Percentiles rank a stretch among this genome's conserved stretches.
Conservation (phyloP, 2,797 vertebrate genomes). For the Nyctalus aviator region DNA sequence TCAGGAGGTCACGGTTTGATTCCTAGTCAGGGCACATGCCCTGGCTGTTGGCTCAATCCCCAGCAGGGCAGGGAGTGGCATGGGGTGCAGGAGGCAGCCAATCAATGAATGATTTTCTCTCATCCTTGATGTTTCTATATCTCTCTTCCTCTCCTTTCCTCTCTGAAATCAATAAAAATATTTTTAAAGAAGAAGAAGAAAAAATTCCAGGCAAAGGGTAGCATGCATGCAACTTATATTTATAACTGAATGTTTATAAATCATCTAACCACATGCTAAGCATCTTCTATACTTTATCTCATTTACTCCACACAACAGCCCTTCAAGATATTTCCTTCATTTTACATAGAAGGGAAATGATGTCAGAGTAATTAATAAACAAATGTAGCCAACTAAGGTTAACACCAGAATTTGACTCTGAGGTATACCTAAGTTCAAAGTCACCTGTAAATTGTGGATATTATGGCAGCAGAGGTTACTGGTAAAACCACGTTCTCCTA, state of each 20-base stretch:
- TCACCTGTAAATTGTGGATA: not conserved
- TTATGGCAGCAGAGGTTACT: slow-evolving; percentile 25
- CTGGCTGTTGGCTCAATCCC: no score
- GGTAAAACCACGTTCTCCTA: slow-evolving; percentile 25
- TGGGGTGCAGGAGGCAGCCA: no score
- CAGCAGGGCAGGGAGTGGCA: accelerated
- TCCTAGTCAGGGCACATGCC: no score
- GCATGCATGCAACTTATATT: no score
- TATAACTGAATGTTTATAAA: slow-evolving; percentile 41
- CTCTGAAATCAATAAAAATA: no score
- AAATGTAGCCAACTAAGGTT: not conserved
- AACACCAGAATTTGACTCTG: slow-evolving; percentile 11
- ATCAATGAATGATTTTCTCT: no score
- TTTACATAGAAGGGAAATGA: slow-evolving; percentile 26
- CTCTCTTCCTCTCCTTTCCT: no score
- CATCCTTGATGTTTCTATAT: no score
- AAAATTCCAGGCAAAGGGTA: no score
- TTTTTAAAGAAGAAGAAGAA: no score
- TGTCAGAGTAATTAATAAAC: not conserved
- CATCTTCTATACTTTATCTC: not conserved
- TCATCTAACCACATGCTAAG: not conserved
- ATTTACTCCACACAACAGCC: not conserved
- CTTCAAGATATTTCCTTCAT: slow-evolving; percentile 33
- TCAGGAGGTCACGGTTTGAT: no score
- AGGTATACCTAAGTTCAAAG: slow-evolving; percentile 26